Evolutionary conservation across 2,888 invertebrate species (phyloP), one percentile per base, ranked within the genome.

Genomic region (Rotaria socialis): DNA sequence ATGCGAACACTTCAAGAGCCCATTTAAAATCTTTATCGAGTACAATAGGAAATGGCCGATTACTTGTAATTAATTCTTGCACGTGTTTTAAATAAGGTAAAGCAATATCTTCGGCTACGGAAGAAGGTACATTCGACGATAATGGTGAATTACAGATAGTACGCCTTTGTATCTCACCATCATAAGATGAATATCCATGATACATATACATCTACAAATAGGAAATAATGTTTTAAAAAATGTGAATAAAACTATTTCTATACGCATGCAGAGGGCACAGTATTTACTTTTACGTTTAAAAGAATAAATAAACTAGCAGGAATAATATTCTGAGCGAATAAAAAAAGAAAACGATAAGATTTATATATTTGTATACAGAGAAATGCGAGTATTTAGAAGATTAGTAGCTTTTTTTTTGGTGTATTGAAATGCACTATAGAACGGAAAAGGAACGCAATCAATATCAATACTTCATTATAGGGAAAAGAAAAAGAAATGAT

Each of bases 1-100:
- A 80, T 80, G 80, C 43, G 47, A 80, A 80, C 24, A 80, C 10
- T 80, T 80, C 80, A 24, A 80, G n/a, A 47, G n/a, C 10, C 80
- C 80, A 80, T 80, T 80, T 80, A 24, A 80, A 24, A 80, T 80
- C 80, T 47, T 80, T 80, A 80, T 80, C 80, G 47, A 14, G 16
- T 14, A 47, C 14, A n/a, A 80, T 47, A 8, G 80, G 16, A 47
- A 80, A 47, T 80, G 47, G 47, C n/a, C 47, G 80, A 80, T 80
- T 80, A n/a, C 47, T 47, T 22, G 11, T 47, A 24, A 80, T 47
- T 43, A 24, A 80, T 14, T 80, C 80, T 14, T 47, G 7, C 0
- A 80, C n/a, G 47, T 80, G n/a, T 22, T 47, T n/a, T n/a, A 80
- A 24, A 80, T 11, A 80, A 2, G 80, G 80, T 80, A 24, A 1